Conservation (phyloP, 2,888 invertebrate genomes). For the Synanthedon andrenaeformis region DNA sequence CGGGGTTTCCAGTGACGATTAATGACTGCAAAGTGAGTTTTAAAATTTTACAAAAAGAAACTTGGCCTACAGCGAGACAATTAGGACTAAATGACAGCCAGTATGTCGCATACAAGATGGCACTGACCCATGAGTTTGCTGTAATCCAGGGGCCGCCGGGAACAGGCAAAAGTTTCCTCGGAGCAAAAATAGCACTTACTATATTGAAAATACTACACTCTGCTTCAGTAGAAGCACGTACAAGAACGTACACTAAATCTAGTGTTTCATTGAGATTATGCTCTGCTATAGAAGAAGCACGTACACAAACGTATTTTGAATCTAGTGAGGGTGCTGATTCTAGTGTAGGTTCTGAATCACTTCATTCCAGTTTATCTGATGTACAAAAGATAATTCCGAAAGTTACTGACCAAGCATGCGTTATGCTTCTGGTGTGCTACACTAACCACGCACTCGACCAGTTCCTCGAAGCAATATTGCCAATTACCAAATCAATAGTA, state of each 20-base stretch:
- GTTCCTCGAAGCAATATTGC: slow-evolving; percentile 77
- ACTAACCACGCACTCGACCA: slow-evolving; percentile 91
- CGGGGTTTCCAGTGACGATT: slow-evolving; percentile 6
- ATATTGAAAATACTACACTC: no score
- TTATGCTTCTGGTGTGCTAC: slow-evolving; percentile 81
- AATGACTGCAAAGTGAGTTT: slow-evolving; percentile 11
- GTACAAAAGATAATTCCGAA: slow-evolving; percentile 70
- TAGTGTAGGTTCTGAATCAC: no score
- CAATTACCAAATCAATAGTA: slow-evolving; percentile 70
- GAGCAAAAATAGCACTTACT: slow-evolving; percentile 76
- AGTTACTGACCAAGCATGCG: slow-evolving; percentile 45
- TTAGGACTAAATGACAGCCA: slow-evolving; percentile 75
- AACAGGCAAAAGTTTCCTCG: slow-evolving; percentile 86
- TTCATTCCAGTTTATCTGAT: no score
- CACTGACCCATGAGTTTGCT: slow-evolving; percentile 77
- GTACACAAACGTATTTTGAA: no score
- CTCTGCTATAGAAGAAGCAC: no score
- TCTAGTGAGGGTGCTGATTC: no score
- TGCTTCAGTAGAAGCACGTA: no score
- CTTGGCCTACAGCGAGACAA: slow-evolving; percentile 57
- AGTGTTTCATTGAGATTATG: no score
- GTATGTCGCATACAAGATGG: slow-evolving; percentile 72
- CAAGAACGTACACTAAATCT: no score
- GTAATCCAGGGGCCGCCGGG: slow-evolving; percentile 90
- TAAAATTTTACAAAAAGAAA: slow-evolving; percentile 22